Base-by-base conservation (phyloP, 1,140 invertebrate species). In the Drosophila oshimai region DNA sequence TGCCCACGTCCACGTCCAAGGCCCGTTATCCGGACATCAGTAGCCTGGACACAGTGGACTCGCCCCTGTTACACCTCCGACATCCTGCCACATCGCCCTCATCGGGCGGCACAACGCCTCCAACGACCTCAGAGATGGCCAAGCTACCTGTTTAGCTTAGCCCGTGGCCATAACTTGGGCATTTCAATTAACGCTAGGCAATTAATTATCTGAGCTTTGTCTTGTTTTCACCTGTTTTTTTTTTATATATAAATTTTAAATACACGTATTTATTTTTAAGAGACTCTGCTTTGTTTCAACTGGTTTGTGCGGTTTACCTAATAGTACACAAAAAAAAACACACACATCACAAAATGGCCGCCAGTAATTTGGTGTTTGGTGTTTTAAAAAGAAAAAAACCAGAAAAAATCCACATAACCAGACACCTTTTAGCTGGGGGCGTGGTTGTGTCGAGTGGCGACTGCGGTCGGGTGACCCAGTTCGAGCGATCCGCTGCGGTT, bases 241-340 rank as follows among this genome's bases (percentile, higher is more conserved):
- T 54, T 76, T 54, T 41, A 29, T 42, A 26, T 37, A 20, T 33
- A 42, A 55, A 58, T 70, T 57, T 62, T 58, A 39, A 75, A 79
- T 80, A 73, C n/a, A n/a, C n/a, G n/a, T 61, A 86, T 68, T 71
- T 87, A 76, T 57, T 72, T 37, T 60, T 68, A 87, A 55, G 61
- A 42, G 70, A 58, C 36, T 22, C 47, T 37, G 29, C 10, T 47
- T 51, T 26, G 36, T 49, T 28, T 41, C 29, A 68, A 68, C 64
- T 53, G 64, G 64, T 68, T 68, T 68, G 24, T 24, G 7, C 3
- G 20, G 15, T n/a, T n/a, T n/a, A n/a, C n/a, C n/a, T n/a, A n/a
- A n/a, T n/a, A n/a, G 12, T 12, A n/a, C 29, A 12, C 5, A 31
- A 20, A 12, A 34, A 50, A 34, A 4, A 15, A 4, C 7, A 36